Conservation (phyloP, 2,113 vertebrate species). For the Dromiciops gliroides region DNA sequence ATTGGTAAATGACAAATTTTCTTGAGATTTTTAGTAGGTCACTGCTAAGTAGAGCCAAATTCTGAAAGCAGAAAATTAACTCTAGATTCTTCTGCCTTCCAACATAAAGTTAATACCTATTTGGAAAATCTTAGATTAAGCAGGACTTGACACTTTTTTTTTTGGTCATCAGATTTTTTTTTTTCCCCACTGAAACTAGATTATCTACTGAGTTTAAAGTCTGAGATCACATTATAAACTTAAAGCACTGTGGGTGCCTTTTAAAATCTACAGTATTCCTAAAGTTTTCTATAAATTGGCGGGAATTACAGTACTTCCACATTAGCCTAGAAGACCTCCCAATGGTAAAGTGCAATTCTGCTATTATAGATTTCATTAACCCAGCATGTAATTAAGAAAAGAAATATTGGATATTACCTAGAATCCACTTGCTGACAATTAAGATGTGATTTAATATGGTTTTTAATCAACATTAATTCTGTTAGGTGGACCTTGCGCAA, state of each 20-base stretch:
- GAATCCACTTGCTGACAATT: not conserved
- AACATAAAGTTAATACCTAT: not conserved
- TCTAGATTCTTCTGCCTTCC: not conserved
- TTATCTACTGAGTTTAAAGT: not conserved
- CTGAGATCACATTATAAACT: not conserved
- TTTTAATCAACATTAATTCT: conserved; percentile 3
- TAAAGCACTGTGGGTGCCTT: not conserved
- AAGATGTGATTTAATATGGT: not conserved
- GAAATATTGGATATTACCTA: not conserved
- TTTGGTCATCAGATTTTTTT: not conserved
- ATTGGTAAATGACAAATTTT: not conserved
- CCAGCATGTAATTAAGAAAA: not conserved
- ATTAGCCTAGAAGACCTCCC: not conserved
- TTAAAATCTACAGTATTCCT: not conserved
- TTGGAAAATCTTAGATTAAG: not conserved
- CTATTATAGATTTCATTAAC: not conserved
- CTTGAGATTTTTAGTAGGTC: not conserved
- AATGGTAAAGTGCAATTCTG: not conserved
- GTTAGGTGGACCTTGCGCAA: not conserved
- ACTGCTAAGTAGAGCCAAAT: not conserved
- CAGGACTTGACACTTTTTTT: not conserved
- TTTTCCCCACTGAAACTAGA: not conserved
- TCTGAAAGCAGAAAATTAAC: not conserved
- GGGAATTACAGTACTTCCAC: not conserved
- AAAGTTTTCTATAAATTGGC: not conserved